Evolutionary conservation across 2,888 invertebrate genomes (phyloP).

Genomic region (Pharmacophagus antenor): DNA sequence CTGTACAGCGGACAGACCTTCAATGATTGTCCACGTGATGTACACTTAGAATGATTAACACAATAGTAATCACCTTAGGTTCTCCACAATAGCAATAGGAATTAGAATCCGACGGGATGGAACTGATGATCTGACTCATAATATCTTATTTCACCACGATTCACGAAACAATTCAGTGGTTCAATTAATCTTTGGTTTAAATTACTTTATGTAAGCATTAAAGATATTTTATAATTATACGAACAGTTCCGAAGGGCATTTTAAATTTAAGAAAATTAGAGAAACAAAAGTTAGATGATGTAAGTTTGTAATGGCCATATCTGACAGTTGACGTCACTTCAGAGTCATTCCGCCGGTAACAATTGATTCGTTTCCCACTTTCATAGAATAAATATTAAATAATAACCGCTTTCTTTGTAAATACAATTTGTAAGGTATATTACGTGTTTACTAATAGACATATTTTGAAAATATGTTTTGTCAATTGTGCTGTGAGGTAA

Average conservation of each 20-base stretch:
- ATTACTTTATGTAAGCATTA: too few species aligned
- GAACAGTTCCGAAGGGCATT: conserved; percentile 27
- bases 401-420: conserved; percentile 75
- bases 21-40: conserved; percentile 30
- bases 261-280: conserved; percentile 18
- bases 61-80: conserved; percentile 59
- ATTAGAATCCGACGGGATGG: conserved; percentile 37
- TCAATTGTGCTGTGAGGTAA: conserved; percentile 78
- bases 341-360: conserved; percentile 19
- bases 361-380: conserved; percentile 57
- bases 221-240: too few species aligned
- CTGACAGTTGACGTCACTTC: conserved; percentile 6
- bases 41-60: conserved; percentile 57
- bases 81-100: conserved; percentile 64
- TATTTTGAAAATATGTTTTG: conserved; percentile 81
- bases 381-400: conserved; percentile 49
- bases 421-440: conserved; percentile 77
- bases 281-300: not conserved
- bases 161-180: too few species aligned
- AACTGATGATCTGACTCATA: conserved; percentile 24
- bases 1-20: conserved; percentile 13
- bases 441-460: conserved; percentile 77
- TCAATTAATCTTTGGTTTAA: too few species aligned
- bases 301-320: not conserved
- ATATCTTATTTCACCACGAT: not conserved